Base-by-base conservation (phyloP, 2,888 invertebrate genomes). In the Dicranocentrus wangi region DNA sequence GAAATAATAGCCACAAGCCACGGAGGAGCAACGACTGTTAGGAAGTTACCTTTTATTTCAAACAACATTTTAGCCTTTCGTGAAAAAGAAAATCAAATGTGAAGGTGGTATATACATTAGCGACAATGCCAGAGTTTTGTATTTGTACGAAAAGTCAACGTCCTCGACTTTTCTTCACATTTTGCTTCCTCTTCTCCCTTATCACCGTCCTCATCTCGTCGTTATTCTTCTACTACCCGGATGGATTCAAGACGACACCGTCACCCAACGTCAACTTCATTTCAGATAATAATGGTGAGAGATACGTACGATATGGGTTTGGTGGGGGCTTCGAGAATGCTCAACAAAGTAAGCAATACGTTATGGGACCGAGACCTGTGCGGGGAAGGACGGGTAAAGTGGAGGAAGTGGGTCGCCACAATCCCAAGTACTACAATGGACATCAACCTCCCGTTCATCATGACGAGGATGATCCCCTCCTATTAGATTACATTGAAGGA, bases 141-240 rank as follows among this genome's bases (percentile, higher is more conserved):
- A 79, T 84, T 66, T 82, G 83, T 65, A 71, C 69, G 21, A 80
- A 72, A 51, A 80, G 79, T 27, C 83, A 73, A 58, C 82, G 85
- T 73, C 86, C 86, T 1, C 69, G 86, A 43, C 72, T 86, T n/a
- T 86, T 85, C 72, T 75, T 86, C 43, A 84, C 84, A n/a, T 83
- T 86, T 61, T 86, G 85, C 73, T 85, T 83, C 66, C 63, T 86
- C 39, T 84, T 86, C 72, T 85, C 86, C 7, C 60, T 85, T 19
- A 81, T 85, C 61, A 82, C 85, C 61, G 86, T 86, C 17, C 82
- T 83, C 27, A 82, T 87, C 63, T 83, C 84, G 25, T 82, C 84
- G 13, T 13, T 85, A 13, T 86, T 84, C 61, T 83, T 86, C 65
- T 86, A 86, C 77, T 85, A 84, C 61, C 86, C 86, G n/a, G 83